A percentile compares a stretch with the other conserved stretches of the same genome.
Conservation (phyloP, 2,888 invertebrate species). For the Polyommatus iphigenia region DNA sequence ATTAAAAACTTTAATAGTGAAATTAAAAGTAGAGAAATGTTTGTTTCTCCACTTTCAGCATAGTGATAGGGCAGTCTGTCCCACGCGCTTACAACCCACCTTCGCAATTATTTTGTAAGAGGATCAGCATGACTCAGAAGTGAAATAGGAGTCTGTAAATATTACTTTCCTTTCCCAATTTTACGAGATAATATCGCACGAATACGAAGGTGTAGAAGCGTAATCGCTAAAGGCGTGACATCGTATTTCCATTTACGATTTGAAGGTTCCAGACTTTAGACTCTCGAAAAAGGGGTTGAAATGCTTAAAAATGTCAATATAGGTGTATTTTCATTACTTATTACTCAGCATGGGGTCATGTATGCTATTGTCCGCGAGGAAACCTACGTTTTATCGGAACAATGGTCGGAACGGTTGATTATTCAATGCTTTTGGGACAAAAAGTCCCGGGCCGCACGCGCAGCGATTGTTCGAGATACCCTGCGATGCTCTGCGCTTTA, state of each 20-base stretch:
- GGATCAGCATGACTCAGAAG: conserved; percentile 17
- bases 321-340: conserved; percentile 35
- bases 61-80: neutral
- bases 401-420: conserved; percentile 71
- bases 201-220: neutral
- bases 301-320: conserved; percentile 1
- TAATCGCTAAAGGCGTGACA: neutral
- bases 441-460: conserved; percentile 68
- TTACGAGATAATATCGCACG: neutral
- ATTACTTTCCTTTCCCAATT: conserved; percentile 7
- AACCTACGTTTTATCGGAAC: conserved; percentile 69
- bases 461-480: conserved; percentile 75
- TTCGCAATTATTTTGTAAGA: conserved; percentile 15
- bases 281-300: neutral
- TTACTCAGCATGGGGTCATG: conserved; percentile 45
- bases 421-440: conserved; percentile 70
- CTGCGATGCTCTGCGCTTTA: conserved; percentile 66
- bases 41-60: neutral
- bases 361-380: conserved; percentile 64
- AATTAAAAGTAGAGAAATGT: conserved; percentile 1
- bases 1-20: neutral
- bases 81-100: conserved; percentile 22
- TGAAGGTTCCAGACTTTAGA: neutral
- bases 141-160: neutral
- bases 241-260: neutral